Evolutionary conservation across 92 coral and sea anemone species (phyloP), one percentile per base, ranked within the genome.

Genomic region (Parazoanthus atlanticus): DNA sequence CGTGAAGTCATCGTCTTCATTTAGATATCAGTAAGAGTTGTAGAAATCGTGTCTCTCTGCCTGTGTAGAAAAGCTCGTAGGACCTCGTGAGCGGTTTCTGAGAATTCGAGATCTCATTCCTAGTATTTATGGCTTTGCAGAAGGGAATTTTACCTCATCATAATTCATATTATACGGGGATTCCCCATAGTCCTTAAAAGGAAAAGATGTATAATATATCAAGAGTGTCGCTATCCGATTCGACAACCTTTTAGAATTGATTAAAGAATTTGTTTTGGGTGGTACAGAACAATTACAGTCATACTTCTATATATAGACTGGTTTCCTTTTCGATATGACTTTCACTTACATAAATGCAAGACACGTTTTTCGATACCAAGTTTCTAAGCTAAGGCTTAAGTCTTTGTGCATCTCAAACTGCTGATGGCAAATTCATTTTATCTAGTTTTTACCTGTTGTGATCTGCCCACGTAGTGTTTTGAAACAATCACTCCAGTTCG

Each of bases 121-220:
- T 19, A 38, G 77, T 69, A 70, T 84, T 82, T 82, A 15, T 67
- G 9, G 30, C 26, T 8, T 66, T 7, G 36, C 6, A 16, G 26
- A 70, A 43, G 87, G 87, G 87, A 84, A 84, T 13, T 84, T 84
- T 67, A 61, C 87, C 87, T 70, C 40, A 2, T 13, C 0, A 43
- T 32, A 12, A 78, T 28, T 25, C 16, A 8, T n/a, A n/a, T 26
- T 15, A 2, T 5, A 19, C 26, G 87, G 87, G 87, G 87, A 84
- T 49, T 84, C 87, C 87, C 87, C 78, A 15, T 7, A 17, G 38
- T 66, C 86, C 86, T 11, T 83, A 83, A 38, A 83, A 41, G 86
- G 86, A 83, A 67, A 7, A 28, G 21, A 25, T 67, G 19, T n/a
- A 31, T 2, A 23, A 10, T 71, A 36, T 79, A 29, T 43, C 17